These are phyloP conservation scores for Oryzias sinensis DNA, from an alignment of 2,797 vertebrate genomes.

Conservation along the genomic window DNA sequence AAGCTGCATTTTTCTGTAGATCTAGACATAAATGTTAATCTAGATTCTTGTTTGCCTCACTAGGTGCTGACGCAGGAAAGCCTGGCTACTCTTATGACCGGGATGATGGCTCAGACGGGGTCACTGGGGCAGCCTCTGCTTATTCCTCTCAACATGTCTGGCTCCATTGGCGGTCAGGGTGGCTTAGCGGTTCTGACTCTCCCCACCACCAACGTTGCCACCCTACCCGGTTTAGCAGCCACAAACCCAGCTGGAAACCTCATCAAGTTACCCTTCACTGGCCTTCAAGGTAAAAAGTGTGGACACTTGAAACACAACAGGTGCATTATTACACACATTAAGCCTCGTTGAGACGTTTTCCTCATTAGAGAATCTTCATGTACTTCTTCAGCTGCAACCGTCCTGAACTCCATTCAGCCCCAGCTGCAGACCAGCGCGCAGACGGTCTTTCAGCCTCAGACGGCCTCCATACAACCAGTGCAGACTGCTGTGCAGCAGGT, in stretches of 20 bases:
- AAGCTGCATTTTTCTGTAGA: not conserved
- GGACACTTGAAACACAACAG: too few relatives aligned
- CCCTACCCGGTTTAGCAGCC: conserved; percentile 87
- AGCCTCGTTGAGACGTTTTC: not conserved
- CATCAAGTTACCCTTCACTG: conserved; percentile 90
- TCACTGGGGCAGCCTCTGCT: conserved; percentile 93
- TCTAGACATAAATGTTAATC: not conserved
- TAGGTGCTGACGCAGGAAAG: conserved; percentile 97
- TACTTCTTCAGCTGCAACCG: conserved; percentile 80
- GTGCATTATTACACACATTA: too few relatives aligned
- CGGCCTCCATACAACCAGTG: conserved; percentile 71
- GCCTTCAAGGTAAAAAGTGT: conserved; percentile 84
- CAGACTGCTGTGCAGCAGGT: conserved; percentile 67
- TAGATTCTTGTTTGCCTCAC: not conserved
- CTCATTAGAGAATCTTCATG: not conserved
- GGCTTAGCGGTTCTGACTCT: conserved; percentile 93
- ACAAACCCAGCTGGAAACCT: conserved; percentile 84
- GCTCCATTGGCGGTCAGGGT: conserved; percentile 89
- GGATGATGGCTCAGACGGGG: conserved; percentile 94
- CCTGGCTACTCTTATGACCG: conserved; percentile 93
- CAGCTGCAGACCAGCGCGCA: conserved; percentile 78
- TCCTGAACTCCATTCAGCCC: conserved; percentile 86
- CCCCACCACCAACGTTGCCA: conserved; percentile 89
- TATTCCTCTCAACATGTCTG: conserved; percentile 94
- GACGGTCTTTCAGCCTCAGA: conserved; percentile 77